These are phyloP conservation scores for Cryptotis parvus DNA, from an alignment of 2,113 vertebrate species.

Conservation along the genomic window DNA sequence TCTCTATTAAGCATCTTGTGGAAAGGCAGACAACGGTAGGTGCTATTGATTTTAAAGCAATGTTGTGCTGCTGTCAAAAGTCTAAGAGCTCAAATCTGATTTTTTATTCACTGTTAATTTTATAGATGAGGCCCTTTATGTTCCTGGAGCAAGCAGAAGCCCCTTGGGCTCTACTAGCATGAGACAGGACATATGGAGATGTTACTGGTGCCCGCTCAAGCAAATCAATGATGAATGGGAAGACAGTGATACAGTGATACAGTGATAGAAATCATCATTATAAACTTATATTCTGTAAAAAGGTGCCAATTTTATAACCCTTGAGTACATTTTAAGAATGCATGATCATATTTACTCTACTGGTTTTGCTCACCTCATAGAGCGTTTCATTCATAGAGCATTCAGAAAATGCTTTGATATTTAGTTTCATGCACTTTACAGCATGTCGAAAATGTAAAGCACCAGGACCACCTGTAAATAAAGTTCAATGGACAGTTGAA, in stretches of 20 bases:
- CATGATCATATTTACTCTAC: conserved; percentile 66
- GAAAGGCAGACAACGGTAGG: conserved; percentile 60
- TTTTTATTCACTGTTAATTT: conserved; percentile 67
- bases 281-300: conserved; percentile 60
- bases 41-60: conserved; percentile 62
- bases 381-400: conserved; percentile 61
- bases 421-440: conserved; percentile 11
- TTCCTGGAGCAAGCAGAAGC: too few species aligned
- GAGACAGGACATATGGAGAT: too few species aligned
- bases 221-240: too few species aligned
- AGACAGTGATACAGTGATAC: too few species aligned
- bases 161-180: too few species aligned
- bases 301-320: conserved; percentile 65
- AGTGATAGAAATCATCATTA: conserved; percentile 68
- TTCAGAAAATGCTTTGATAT: conserved; percentile 60
- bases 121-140: too few species aligned
- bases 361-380: conserved; percentile 54
- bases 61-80: conserved; percentile 39
- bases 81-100: conserved; percentile 60
- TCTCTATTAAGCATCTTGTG: neutral
- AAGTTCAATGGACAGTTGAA: neutral
- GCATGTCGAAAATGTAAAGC: conserved; percentile 5
- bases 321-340: conserved; percentile 68
- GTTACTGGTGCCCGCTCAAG: too few species aligned
- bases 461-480: neutral